These are phyloP conservation scores for Aphyosemion australe DNA, from an alignment of 2,113 vertebrate species.

Conservation along the genomic window DNA sequence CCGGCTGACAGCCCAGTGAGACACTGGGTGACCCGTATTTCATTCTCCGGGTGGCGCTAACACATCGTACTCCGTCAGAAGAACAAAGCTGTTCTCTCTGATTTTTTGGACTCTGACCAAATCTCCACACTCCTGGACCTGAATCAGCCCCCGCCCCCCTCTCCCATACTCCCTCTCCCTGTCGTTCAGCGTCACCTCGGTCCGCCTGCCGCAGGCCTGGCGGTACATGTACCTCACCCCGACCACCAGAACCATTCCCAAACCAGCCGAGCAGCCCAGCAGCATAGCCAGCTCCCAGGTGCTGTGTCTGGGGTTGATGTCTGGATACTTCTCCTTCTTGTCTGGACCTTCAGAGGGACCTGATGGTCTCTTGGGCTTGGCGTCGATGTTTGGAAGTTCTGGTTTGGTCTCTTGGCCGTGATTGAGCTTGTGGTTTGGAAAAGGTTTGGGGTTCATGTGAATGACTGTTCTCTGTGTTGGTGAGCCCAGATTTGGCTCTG, in stretches of 20 bases:
- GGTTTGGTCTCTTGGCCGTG: neutral
- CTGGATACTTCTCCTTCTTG: conserved; percentile 45
- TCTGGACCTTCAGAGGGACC: conserved; percentile 47
- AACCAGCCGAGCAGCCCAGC: conserved; percentile 73
- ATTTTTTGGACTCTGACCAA: conserved; percentile 79
- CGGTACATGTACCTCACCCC: conserved; percentile 77
- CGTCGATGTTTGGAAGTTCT: conserved; percentile 15
- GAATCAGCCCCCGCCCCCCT: conserved; percentile 54
- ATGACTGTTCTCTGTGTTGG: conserved; percentile 25
- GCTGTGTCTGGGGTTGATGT: conserved; percentile 59
- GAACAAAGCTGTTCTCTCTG: conserved; percentile 83
- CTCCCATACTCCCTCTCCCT: conserved; percentile 52
- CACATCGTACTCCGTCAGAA: conserved; percentile 83
- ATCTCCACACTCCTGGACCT: conserved; percentile 74
- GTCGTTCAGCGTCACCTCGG: conserved; percentile 76
- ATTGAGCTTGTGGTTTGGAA: conserved; percentile 31
- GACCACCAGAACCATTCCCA: conserved; percentile 81
- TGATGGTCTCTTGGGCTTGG: conserved; percentile 33
- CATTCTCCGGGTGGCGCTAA: conserved; percentile 71
- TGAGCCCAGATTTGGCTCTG: conserved; percentile 4
- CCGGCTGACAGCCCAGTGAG: too few species aligned
- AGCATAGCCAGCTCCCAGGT: conserved; percentile 81
- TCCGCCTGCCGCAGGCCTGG: conserved; percentile 79
- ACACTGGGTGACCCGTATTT: neutral
- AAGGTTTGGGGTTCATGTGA: conserved; percentile 29